Conservation (phyloP, 1,140 invertebrate genomes). For the Aethina tumida region DNA sequence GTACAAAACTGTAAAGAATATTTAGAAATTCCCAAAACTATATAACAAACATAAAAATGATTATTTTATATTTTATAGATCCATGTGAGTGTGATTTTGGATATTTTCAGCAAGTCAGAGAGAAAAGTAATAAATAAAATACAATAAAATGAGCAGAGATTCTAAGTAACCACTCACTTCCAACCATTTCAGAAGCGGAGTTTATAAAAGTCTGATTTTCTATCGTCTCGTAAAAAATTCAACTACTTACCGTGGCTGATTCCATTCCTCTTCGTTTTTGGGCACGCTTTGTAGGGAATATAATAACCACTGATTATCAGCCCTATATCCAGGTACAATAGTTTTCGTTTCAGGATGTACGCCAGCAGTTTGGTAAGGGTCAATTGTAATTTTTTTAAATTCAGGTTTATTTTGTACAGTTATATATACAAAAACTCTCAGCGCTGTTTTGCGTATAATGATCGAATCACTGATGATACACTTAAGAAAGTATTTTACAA, state of each 20-base stretch:
- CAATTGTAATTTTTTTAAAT: conserved; percentile 46
- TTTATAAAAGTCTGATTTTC: no score
- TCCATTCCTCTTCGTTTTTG: conserved; percentile 60
- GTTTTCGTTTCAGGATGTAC: conserved; percentile 13
- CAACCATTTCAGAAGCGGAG: no score
- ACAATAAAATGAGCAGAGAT: no score
- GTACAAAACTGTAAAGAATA: conserved; percentile 39
- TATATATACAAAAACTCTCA: conserved; percentile 51
- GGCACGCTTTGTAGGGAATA: conserved; percentile 53
- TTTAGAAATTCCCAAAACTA: no score
- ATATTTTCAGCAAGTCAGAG: no score
- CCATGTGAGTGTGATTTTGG: no score
- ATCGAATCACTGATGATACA: conserved; percentile 68
- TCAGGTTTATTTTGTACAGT: conserved; percentile 68
- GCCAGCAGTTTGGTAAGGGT: conserved; percentile 27
- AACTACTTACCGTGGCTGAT: conserved; percentile 52
- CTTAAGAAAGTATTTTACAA: conserved; percentile 57
- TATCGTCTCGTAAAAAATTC: no score
- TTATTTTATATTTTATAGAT: no score
- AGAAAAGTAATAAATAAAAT: no score
- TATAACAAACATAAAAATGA: no score
- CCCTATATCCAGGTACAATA: conserved; percentile 42
- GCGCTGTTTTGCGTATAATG: conserved; percentile 60
- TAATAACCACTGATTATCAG: conserved; percentile 65
- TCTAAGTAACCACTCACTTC: no score